A percentile compares a stretch with the other conserved stretches of the same genome.
phyloP scores from a whole-genome alignment of 2,797 vertebrate species.

The Perodicticus potto region DNA sequence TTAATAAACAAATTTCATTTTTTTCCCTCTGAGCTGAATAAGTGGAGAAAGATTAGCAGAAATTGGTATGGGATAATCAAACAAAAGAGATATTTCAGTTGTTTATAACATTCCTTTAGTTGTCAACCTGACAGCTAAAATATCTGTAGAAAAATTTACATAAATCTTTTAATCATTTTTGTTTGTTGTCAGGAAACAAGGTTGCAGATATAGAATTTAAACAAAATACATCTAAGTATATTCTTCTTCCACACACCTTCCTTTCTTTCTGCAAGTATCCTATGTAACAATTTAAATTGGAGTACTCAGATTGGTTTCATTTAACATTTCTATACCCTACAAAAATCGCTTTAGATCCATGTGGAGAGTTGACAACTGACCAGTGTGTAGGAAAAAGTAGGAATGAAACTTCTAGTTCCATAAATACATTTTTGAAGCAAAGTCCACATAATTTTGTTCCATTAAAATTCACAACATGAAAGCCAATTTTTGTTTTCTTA shows the following conservation, averaged over 20 bases:
- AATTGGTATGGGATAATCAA: background rate
- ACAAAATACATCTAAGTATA: background rate
- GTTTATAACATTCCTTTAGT: background rate
- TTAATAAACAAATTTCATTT: background rate
- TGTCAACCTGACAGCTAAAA: constrained; percentile 12
- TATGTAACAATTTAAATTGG: constrained; percentile 3
- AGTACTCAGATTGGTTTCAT: constrained; percentile 8
- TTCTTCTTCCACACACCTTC: background rate
- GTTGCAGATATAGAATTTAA: constrained; percentile 19
- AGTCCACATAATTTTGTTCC: constrained; percentile 69
- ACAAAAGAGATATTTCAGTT: background rate
- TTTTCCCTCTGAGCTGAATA: background rate
- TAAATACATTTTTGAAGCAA: constrained; percentile 70
- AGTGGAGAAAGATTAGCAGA: background rate
- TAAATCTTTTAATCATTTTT: constrained; percentile 14
- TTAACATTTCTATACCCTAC: constrained; percentile 37
- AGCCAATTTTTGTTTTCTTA: constrained; percentile 81
- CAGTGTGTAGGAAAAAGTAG: constrained; percentile 46
- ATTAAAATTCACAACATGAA: constrained; percentile 82
- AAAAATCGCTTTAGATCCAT: constrained; percentile 57
- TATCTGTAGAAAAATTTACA: background rate
- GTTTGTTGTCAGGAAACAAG: background rate
- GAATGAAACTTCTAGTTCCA: constrained; percentile 56
- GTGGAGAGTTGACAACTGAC: constrained; percentile 69
- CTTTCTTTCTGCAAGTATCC: background rate